Base-by-base conservation (phyloP, 2,113 vertebrate species). In the Prunella himalayana region DNA sequence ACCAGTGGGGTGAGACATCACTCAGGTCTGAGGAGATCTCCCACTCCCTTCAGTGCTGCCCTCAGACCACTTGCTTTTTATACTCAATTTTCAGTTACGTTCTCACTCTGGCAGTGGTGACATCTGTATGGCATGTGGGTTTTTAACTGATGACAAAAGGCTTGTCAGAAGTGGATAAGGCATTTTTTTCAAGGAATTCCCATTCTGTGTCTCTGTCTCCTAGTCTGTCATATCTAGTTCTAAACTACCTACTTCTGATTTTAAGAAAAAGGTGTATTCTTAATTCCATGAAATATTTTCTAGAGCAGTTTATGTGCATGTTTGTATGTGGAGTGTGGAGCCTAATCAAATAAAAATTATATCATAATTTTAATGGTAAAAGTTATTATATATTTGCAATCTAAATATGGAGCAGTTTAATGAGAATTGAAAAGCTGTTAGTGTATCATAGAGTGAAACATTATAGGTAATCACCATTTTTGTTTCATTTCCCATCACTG, bases 11-110 rank as follows among this genome's bases (percentile, higher is more conserved):
- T 60, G 45, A 69, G 50, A 28, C 10, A 23, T 10, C 17, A 13
- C 30, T 10, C 28, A 41, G 13, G 27, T 82, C 39, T 66, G 37
- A 91, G 42, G 44, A 70, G 27, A 11, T 14, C 35, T 39, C 4
- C 25, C 6, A 4, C 4, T 27, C 5, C 3, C 3, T 3, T 3
- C 0, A 0, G 13, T 63, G 37, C 25, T 85, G 37, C 21, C 31
- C 17, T 89, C 18, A 59, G 42, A 53, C 0, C 3, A 23, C 42
- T 41, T 73, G n/a, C 35, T 7, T 82, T 37, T 76, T 30, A 51
- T 39, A 37, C 16, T 61, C 8, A 50, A 2, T 86, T 88, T 75
- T 71, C 66, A 47, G 3, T 51, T 31, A 49, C 0, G 0, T 41
- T 88, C 9, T 90, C 42, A 33, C 5, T 90, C 31, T 2, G 2